Base-by-base conservation (phyloP, 2,113 vertebrate genomes). In the Anguilla japonica region DNA sequence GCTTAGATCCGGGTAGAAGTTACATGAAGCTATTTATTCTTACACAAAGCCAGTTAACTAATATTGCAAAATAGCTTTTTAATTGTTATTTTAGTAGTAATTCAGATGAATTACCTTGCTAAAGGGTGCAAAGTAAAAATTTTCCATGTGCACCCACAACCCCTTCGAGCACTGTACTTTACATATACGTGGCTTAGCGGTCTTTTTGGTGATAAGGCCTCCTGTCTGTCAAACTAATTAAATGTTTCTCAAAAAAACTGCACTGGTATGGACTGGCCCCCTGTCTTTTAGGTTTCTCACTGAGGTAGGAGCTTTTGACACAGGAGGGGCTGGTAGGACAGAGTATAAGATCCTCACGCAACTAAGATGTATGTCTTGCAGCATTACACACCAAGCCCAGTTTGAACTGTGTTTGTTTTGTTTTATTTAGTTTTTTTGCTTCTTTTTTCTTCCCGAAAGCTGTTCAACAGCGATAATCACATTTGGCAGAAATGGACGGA, bases 211-310 rank as follows among this genome's bases (percentile, higher is more conserved):
- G 57, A 92, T 92, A 95, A 95, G 94, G 94, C 95, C 94, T 93
- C 91, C 90, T 93, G 94, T 95, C 93, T 93, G 90, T 90, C 91
- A 90, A 88, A 92, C 91, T 93, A 88, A 91, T 84, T 80, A 89
- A 82, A 83, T 53, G 81, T 79, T 93, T 88, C 89, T 92, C 90
- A 93, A 92, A 91, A 89, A 18, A 43, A 56, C 22, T n/a, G 71
- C 0, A 40, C 50, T 89, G 83, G 85, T 84, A 88, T 13, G 89
- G 91, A 79, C 88, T 88, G 86, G n/a, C 84, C 87, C 80, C 71
- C 22, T 85, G 89, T 91, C 87, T 89, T 89, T 85, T 56, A 87
- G 71, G 82, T 67, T 86, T 91, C 43, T 84, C 89, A 41, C 83
- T 87, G 89, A 90, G 88, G 91, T 89, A 91, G 88, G 41, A 85